Conservation (phyloP, 2,888 invertebrate genomes). For the Philonicus albiceps region DNA sequence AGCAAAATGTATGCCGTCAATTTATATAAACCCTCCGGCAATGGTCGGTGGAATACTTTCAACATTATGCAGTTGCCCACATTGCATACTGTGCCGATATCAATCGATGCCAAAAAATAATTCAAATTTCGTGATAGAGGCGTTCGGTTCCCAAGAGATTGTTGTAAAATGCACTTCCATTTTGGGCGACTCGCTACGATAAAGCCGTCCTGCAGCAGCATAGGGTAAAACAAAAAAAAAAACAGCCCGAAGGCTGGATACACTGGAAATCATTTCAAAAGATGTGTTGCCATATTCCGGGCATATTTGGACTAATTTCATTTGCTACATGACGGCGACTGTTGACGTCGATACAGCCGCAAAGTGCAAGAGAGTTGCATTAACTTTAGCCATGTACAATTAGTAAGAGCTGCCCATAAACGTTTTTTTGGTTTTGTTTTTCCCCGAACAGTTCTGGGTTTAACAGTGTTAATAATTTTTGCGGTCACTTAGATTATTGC, state of each 20-base stretch:
- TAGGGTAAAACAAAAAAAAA: background rate
- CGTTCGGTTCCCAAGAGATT: constrained; percentile 26
- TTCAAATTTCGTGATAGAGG: constrained; percentile 9
- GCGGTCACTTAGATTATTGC: constrained; percentile 1
- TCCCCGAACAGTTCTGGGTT: background rate
- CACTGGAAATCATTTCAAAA: constrained; percentile 20
- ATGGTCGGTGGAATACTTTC: background rate
- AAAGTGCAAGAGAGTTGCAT: background rate
- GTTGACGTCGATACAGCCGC: background rate
- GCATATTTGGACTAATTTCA: constrained; percentile 32
- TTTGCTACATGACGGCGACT: background rate
- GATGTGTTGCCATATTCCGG: constrained; percentile 23
- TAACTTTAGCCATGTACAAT: background rate
- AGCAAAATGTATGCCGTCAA: background rate
- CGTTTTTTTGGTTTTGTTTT: background rate
- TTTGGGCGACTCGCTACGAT: background rate
- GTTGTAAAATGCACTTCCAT: constrained; percentile 29
- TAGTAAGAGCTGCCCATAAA: background rate
- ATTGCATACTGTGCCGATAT: constrained; percentile 7
- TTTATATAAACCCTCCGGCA: background rate
- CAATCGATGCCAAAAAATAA: constrained; percentile 27
- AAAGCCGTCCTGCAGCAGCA: background rate
- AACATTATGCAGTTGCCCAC: background rate
- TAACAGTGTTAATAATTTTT: constrained; percentile 23
- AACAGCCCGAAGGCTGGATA: background rate